Evolutionary conservation across 2,797 vertebrate genomes (phyloP).

Genomic region (Hypotaenidia okinawae): DNA sequence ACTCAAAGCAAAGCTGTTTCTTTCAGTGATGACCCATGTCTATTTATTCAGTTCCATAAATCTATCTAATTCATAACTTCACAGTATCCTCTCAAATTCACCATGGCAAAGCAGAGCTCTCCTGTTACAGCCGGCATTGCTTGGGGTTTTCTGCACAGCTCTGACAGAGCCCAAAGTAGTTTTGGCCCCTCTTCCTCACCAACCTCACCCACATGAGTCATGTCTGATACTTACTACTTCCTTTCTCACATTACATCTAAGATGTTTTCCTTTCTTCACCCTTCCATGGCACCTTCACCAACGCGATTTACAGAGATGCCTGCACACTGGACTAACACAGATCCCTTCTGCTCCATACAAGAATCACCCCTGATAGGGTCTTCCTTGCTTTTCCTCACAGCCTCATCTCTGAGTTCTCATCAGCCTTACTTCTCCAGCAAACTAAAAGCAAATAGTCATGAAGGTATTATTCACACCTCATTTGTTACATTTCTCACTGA

Average conservation of each 20-base stretch:
- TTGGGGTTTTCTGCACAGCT: neutral
- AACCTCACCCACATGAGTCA: neutral
- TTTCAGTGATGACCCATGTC: neutral
- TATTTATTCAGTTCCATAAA: neutral
- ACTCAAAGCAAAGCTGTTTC: neutral
- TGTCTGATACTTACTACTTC: neutral
- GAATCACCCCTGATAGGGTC: neutral
- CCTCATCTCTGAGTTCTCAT: neutral
- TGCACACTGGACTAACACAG: neutral
- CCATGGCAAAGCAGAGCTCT: neutral
- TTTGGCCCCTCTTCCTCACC: neutral
- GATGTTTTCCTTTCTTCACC: neutral
- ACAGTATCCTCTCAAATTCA: neutral
- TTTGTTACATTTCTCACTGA: neutral
- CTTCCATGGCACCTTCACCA: neutral
- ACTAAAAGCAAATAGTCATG: constrained; percentile 5
- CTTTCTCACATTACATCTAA: neutral
- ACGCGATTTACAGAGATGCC: neutral
- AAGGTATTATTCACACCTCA: neutral
- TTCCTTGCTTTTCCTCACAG: neutral
- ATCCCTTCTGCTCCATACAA: neutral
- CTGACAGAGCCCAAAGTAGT: neutral
- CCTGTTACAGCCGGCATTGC: neutral
- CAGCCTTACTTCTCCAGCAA: neutral
- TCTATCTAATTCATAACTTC: neutral